These are phyloP conservation scores for Empidonax traillii DNA, from an alignment of 2,113 vertebrate species.

Conservation along the genomic window DNA sequence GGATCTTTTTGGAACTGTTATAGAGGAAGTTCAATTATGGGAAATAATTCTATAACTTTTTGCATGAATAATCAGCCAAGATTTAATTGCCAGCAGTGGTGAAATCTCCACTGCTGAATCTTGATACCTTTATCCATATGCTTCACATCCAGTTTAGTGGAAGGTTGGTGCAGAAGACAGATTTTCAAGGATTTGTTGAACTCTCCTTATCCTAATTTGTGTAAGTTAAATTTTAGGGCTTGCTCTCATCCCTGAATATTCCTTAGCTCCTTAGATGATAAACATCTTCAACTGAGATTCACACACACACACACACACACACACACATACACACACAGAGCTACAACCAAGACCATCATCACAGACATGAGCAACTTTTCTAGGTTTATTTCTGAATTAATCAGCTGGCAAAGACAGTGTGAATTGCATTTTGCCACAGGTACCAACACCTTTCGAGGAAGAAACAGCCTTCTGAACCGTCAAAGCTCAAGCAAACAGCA, in stretches of 20 bases:
- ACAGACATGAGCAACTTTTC: background rate
- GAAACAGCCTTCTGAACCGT: background rate
- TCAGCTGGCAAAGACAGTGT: background rate
- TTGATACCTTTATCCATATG: background rate
- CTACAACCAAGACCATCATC: background rate
- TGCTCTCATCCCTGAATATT: background rate
- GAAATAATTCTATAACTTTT: background rate
- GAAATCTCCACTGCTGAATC: background rate
- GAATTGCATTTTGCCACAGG: background rate
- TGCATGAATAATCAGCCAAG: background rate
- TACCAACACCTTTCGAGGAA: background rate
- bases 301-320: too few relatives aligned
- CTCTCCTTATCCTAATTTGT: background rate
- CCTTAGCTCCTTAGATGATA: background rate
- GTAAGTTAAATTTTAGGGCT: background rate
- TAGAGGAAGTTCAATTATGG: background rate
- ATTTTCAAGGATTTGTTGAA: background rate
- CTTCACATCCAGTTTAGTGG: background rate
- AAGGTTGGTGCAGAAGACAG: background rate
- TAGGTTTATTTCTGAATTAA: background rate
- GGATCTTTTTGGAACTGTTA: background rate
- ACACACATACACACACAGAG: accelerated
- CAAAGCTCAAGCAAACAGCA: background rate
- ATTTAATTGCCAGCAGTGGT: background rate
- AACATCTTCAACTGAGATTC: background rate